phyloP scores from a whole-genome alignment of 2,888 invertebrate genomes.

The Athrips mouffetella region DNA sequence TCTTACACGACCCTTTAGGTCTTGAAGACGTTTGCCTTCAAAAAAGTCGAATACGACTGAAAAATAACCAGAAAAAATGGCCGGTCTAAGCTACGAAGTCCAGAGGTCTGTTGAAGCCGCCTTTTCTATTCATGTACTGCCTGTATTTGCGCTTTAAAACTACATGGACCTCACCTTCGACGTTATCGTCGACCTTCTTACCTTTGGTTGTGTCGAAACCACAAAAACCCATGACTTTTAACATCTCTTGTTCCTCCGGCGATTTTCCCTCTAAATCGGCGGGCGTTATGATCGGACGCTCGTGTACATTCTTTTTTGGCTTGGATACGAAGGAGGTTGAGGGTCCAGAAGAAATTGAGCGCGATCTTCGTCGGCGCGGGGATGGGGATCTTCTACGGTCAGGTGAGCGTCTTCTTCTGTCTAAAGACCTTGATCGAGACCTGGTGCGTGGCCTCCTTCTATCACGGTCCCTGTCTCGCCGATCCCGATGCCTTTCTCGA shows the following conservation, averaged over 20 bases:
- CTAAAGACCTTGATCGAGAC: conserved; percentile 65
- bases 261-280: conserved; percentile 94
- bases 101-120: conserved; percentile 98
- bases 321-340: conserved; percentile 60
- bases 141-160: conserved; percentile 97
- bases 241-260: conserved; percentile 95
- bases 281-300: conserved; percentile 84
- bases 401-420: conserved; percentile 60
- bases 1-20: conserved; percentile 23
- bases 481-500: conserved; percentile 43
- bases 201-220: conserved; percentile 97
- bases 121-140: conserved; percentile 99
- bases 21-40: conserved; percentile 22
- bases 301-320: conserved; percentile 64
- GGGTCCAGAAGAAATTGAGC: conserved; percentile 57
- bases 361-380: conserved; percentile 49
- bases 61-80: neutral
- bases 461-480: conserved; percentile 62
- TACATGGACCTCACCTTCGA: conserved; percentile 96
- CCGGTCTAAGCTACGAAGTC: conserved; percentile 91
- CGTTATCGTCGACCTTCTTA: conserved; percentile 96
- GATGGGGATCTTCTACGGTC: conserved; percentile 53
- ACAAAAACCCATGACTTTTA: conserved; percentile 97
- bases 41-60: neutral
- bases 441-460: conserved; percentile 60